phyloP scores from a whole-genome alignment of 1,140 invertebrate genomes.

The Neelides sp. region DNA sequence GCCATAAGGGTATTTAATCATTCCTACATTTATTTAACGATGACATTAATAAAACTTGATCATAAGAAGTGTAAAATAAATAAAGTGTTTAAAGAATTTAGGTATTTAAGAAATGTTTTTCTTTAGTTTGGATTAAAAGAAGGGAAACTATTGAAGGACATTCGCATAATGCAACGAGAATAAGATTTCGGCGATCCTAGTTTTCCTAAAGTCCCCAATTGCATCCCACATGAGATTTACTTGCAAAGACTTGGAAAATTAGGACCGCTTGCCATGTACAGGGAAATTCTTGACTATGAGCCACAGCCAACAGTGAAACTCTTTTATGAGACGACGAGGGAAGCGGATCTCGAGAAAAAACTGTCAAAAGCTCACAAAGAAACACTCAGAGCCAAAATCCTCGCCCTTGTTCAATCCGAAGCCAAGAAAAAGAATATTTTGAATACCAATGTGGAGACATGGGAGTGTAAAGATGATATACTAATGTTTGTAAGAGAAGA shows the following conservation, averaged over 20 bases:
- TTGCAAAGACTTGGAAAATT: slow-evolving; percentile 11
- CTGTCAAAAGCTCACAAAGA: not conserved
- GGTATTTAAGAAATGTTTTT: not conserved
- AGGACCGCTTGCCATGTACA: slow-evolving; percentile 15
- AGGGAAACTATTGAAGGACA: slow-evolving; percentile 20
- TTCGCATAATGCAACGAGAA: slow-evolving; percentile 16
- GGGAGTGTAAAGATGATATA: too few species aligned
- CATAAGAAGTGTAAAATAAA: too few species aligned
- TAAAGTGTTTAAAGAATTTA: too few species aligned
- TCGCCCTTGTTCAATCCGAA: too few species aligned
- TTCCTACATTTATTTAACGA: not conserved
- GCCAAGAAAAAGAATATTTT: too few species aligned
- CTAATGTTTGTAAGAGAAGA: too few species aligned
- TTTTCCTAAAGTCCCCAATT: slow-evolving; percentile 22
- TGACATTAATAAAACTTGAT: not conserved
- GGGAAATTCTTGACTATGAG: slow-evolving; percentile 6
- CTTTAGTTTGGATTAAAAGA: slow-evolving; percentile 19
- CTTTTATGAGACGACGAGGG: slow-evolving; percentile 1
- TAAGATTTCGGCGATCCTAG: slow-evolving; percentile 18
- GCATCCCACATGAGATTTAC: slow-evolving; percentile 23
- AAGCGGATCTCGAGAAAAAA: not conserved
- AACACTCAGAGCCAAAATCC: too few species aligned
- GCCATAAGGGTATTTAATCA: slow-evolving; percentile 20
- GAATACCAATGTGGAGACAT: too few species aligned
- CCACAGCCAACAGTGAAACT: not conserved